Percentiles rank a stretch among this genome's conserved stretches.
Conservation (phyloP, 30 jellyfish, hydroid and myxozoan species). For the Turritopsis rubra region DNA sequence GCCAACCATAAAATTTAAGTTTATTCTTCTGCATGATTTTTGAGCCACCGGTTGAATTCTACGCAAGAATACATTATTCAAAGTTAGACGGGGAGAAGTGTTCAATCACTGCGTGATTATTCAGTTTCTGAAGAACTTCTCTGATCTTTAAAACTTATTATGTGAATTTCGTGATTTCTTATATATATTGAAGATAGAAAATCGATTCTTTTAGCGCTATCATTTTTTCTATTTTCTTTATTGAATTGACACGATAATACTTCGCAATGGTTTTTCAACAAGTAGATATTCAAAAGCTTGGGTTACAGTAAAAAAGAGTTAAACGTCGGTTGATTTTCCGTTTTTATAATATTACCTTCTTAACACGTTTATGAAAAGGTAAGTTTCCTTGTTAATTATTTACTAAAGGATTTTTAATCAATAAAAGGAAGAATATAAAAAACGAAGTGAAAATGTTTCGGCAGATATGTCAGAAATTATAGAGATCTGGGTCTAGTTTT, state of each 20-base stretch:
- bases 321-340: neutral
- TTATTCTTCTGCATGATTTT: neutral
- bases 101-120: constrained; percentile 7
- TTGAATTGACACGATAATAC: neutral
- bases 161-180: neutral
- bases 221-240: too few relatives aligned
- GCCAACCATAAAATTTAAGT: neutral
- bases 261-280: neutral
- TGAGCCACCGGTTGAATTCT: neutral
- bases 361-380: neutral
- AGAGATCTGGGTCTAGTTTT: neutral
- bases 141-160: neutral
- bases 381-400: neutral
- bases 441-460: neutral
- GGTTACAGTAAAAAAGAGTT: neutral
- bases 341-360: neutral
- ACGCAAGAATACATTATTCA: constrained; percentile 17
- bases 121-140: neutral
- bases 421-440: too few relatives aligned
- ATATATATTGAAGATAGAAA: neutral
- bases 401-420: neutral
- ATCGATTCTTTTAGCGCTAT: neutral
- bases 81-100: neutral
- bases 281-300: neutral
- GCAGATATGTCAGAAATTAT: too few relatives aligned